phyloP scores from a whole-genome alignment of 2,797 vertebrate species.

The Argentina silus region DNA sequence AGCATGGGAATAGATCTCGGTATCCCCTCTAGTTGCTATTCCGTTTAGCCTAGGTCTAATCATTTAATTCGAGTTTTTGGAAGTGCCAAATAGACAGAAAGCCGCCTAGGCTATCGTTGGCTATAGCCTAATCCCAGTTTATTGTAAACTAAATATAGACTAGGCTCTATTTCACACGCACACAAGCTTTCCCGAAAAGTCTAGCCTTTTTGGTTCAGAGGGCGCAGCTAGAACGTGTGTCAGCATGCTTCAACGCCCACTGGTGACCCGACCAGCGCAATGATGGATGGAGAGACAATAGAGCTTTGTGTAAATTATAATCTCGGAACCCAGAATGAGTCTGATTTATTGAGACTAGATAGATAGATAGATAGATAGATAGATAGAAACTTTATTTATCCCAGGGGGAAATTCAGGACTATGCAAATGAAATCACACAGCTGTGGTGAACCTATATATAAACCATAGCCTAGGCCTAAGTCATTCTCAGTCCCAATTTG shows the following conservation, averaged over 20 bases:
- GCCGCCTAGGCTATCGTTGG: background rate
- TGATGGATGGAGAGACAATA: constrained; percentile 25
- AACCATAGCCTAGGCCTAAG: background rate
- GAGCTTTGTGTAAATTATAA: background rate
- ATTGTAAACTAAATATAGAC: constrained; percentile 1
- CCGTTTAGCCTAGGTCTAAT: no score
- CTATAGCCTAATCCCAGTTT: background rate
- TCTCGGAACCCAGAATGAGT: background rate
- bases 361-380: no score
- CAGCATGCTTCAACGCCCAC: constrained; percentile 33
- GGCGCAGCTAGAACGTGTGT: constrained; percentile 12
- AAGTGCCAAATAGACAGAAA: no score
- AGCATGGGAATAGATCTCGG: no score
- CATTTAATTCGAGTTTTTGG: no score
- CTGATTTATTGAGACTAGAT: no score
- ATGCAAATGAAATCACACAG: background rate
- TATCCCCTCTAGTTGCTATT: no score
- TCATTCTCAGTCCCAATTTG: background rate
- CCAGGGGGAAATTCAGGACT: no score
- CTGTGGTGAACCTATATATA: background rate
- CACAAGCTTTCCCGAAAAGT: no score
- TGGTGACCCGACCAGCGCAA: constrained; percentile 9
- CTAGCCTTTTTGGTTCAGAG: constrained; percentile 11
- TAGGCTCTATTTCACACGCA: background rate
- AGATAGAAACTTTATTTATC: no score